phyloP scores from a whole-genome alignment of 1,140 invertebrate species.

The Pseudomyrmex pallidus region DNA sequence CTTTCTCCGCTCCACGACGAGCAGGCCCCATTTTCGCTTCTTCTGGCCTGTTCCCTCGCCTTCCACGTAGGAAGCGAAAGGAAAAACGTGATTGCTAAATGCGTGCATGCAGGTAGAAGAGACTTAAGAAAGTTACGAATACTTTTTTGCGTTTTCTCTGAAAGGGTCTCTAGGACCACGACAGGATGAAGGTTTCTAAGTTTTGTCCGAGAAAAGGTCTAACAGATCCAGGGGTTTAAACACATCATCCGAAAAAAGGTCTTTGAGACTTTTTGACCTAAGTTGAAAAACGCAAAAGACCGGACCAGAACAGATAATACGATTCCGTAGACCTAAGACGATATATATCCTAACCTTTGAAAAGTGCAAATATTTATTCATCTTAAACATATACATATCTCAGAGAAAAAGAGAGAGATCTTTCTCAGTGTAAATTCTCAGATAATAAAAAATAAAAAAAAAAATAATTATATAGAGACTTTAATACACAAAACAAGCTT shows the following conservation, averaged over 20 bases:
- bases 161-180: neutral
- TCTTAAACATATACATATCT: neutral
- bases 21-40: constrained; percentile 39
- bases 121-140: neutral
- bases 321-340: no score
- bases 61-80: constrained; percentile 79
- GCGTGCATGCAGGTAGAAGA: constrained; percentile 63
- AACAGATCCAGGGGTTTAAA: no score
- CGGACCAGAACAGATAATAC: no score
- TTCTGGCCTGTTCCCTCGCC: constrained; percentile 11
- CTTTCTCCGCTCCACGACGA: neutral
- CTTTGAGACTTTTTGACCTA: neutral
- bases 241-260: neutral
- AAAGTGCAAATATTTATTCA: constrained; percentile 13
- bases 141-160: neutral
- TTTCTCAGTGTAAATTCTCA: no score
- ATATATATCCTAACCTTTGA: neutral
- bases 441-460: no score
- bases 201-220: no score
- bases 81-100: constrained; percentile 70
- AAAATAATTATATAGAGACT: no score
- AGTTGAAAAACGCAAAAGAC: no score
- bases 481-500: no score
- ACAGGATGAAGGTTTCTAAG: no score
- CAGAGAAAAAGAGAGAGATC: neutral